phyloP scores from a whole-genome alignment of 2,888 invertebrate species.

The Trachelus iudaicus region DNA sequence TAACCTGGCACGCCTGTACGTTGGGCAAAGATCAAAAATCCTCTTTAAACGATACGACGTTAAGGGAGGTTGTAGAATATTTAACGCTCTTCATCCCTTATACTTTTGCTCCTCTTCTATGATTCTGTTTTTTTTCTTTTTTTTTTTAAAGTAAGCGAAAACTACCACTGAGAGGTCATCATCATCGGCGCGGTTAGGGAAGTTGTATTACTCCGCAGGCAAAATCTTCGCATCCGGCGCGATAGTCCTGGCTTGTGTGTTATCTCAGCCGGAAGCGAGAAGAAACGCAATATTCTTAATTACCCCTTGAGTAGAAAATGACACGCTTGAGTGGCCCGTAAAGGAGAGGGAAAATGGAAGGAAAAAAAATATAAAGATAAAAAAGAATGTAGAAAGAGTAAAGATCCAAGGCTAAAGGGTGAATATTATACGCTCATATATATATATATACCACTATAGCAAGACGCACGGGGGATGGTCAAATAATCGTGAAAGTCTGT shows the following conservation, averaged over 20 bases:
- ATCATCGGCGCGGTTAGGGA: neutral
- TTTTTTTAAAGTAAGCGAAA: neutral
- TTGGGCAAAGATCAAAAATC: neutral
- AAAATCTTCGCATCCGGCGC: neutral
- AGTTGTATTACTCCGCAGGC: neutral
- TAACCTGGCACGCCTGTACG: neutral
- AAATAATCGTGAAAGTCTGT: conserved; percentile 15
- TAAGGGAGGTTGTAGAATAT: neutral
- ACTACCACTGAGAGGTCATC: neutral
- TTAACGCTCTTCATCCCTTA: neutral
- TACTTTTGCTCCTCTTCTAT: neutral
- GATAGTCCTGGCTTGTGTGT: neutral
- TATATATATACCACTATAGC: neutral
- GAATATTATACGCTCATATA: neutral
- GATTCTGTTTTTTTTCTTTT: neutral
- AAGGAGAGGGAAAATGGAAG: conserved; percentile 2
- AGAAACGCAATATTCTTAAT: conserved; percentile 38
- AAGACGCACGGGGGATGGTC: conserved; percentile 12
- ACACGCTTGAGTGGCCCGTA: conserved; percentile 10
- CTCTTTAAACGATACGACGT: neutral
- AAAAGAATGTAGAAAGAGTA: conserved; percentile 21
- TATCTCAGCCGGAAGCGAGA: neutral
- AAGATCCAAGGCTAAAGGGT: conserved; percentile 14
- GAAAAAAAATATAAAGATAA: conserved; percentile 19
- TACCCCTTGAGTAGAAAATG: conserved; percentile 27